phyloP scores from a whole-genome alignment of 1,140 invertebrate species.

The Brachionus manjavacas region DNA sequence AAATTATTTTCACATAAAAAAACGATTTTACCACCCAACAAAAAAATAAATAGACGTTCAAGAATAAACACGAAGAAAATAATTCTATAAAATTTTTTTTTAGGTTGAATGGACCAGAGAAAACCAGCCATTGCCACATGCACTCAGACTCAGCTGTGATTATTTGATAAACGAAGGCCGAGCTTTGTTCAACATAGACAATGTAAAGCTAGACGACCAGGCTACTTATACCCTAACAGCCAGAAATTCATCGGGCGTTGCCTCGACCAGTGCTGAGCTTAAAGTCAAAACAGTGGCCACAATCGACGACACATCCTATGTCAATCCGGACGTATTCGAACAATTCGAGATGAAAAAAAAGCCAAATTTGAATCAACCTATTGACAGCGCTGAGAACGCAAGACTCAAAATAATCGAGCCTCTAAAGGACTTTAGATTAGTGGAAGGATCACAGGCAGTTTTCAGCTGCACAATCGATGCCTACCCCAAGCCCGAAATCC shows the following conservation, averaged over 20 bases:
- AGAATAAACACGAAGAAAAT: too few relatives aligned
- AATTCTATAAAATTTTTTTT: not conserved
- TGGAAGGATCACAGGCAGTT: not conserved
- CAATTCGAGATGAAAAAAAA: constrained; percentile 39
- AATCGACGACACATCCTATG: constrained; percentile 38
- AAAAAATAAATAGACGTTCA: too few relatives aligned
- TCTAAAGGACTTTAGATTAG: constrained; percentile 17
- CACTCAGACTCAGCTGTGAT: not conserved
- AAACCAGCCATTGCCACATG: not conserved
- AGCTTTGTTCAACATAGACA: constrained; percentile 77
- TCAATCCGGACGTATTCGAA: constrained; percentile 31
- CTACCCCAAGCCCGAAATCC: constrained; percentile 15
- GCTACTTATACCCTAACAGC: constrained; percentile 96
- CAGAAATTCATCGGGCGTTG: constrained; percentile 88
- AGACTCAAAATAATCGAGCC: constrained; percentile 40
- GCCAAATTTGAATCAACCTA: not conserved
- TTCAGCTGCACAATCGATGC: constrained; percentile 40
- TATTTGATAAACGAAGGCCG: constrained; percentile 66
- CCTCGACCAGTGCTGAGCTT: constrained; percentile 82
- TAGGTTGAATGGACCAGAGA: constrained; percentile 29
- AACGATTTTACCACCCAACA: too few relatives aligned
- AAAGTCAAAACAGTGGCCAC: constrained; percentile 46
- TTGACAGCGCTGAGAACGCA: not conserved
- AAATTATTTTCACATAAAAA: too few relatives aligned
- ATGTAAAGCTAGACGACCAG: constrained; percentile 73